phyloP scores from a whole-genome alignment of 2,113 vertebrate genomes.

The Colistium nudipinnis region DNA sequence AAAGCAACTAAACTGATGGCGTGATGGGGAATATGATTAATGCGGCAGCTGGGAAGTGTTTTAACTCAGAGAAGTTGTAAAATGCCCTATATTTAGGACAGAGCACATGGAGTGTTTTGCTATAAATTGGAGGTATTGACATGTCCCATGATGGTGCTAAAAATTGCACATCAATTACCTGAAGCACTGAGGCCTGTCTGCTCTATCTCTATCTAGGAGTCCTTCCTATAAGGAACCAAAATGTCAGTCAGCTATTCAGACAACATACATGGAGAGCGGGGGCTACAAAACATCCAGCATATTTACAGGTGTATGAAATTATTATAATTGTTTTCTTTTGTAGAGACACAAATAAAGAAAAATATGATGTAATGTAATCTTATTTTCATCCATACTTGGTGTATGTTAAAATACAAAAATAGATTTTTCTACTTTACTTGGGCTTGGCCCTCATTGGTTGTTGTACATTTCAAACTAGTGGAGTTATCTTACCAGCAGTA shows the following conservation, averaged over 20 bases:
- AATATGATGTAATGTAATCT: too few relatives aligned
- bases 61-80: slow-evolving; percentile 48
- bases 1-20: slow-evolving; percentile 19
- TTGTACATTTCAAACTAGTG: slow-evolving; percentile 48
- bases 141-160: slow-evolving; percentile 72
- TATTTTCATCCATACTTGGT: too few relatives aligned
- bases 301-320: too few relatives aligned
- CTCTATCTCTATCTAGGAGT: slow-evolving; percentile 58
- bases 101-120: slow-evolving; percentile 56
- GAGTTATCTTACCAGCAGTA: slow-evolving; percentile 44
- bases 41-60: slow-evolving; percentile 39
- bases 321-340: too few relatives aligned
- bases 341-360: too few relatives aligned
- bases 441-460: slow-evolving; percentile 19
- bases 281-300: too few relatives aligned
- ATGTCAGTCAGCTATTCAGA: slow-evolving; percentile 52
- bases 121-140: slow-evolving; percentile 63
- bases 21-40: slow-evolving; percentile 32
- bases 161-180: slow-evolving; percentile 79
- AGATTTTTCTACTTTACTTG: not conserved
- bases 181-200: slow-evolving; percentile 70
- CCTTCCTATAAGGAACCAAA: slow-evolving; percentile 49
- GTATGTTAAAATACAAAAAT: too few relatives aligned
- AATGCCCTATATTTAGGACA: slow-evolving; percentile 70
- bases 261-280: slow-evolving; percentile 19